Base-by-base conservation (phyloP, 2,797 vertebrate species). In the Strix occidentalis region DNA sequence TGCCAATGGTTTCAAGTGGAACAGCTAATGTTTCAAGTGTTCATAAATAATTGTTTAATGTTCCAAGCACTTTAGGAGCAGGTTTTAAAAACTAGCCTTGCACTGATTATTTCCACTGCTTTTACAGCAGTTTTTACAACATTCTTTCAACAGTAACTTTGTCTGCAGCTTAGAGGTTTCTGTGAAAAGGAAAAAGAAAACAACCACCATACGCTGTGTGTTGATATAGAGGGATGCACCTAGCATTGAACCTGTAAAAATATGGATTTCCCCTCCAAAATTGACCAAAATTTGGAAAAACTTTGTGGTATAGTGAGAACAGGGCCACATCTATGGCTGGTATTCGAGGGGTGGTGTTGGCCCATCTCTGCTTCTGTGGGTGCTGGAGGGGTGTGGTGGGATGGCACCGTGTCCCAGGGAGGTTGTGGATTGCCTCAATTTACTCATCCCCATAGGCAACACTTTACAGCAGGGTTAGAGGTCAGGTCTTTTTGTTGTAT, bases 1-100 rank as follows among this genome's bases (percentile, higher is more conserved):
- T 96, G 94, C 94, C 93, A 96, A 92, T 94, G 79, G 92, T 84
- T 97, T 96, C 93, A 96, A 97, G 95, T 96, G 96, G 97, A 97
- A 96, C 84, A 93, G 95, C 96, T 97, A 97, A 97, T 96, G 94
- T 92, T 96, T 97, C 96, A 94, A 95, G 96, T 97, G 95, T 96
- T 97, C 96, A 96, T 97, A 97, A 97, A 97, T 96, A 97, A 97
- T 96, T 97, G 97, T 96, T 97, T 96, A 97, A 97, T 97, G 95
- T 96, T 97, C 92, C 96, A 96, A 95, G 92, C 93, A 95, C 93
- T 97, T 97, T 91, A 95, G 92, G 41, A 92, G 94, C 74, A 94
- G 94, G 89, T 93, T 97, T 97, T 95, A 86, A 96, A 97, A 96
- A 93, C 92, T 93, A 96, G 84, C 72, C 60, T 94, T 92, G 87